Base-by-base conservation (phyloP, 2,888 invertebrate species). In the Lasioglossum morio region DNA sequence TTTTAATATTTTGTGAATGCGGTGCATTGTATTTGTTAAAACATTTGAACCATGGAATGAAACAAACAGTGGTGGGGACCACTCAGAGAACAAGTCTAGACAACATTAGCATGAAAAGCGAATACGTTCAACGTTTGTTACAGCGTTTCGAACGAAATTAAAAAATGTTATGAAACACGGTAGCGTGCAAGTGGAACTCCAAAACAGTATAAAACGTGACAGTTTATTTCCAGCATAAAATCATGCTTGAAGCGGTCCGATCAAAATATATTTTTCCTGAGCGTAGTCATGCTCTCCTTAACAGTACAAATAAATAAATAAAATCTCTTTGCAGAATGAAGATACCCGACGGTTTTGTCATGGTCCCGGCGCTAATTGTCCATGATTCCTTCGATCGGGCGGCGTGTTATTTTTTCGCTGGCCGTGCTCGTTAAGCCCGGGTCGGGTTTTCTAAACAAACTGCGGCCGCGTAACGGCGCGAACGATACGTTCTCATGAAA, bases 401-500 rank as follows among this genome's bases (percentile, higher is more conserved):
- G 63, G 19, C 63, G 30, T 7, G 63, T 63, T 63, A 30, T 63
- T 30, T 63, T 63, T 63, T 19, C 30, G 63, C 63, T 19, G 63
- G 30, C 30, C 19, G 63, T 69, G 34, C 69, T 69, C 69, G 69
- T 37, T 37, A 69, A 69, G 37, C 34, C 19, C 23, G 30, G 34
- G 4, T 23, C 4, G 63, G 69, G 69, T 70, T 83, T 76, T n/a
- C 66, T 48, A 77, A 77, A 84, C 48, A 77, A 84, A 84, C 73
- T 34, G 53, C 69, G 34, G 34, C 23, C 69, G 34, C 23, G 69
- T 69, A 27, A 40, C 70, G 16, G 16, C n/a, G 40, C 19, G 14
- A 57, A 76, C 84, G 16, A 79, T 85, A 83, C 72, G 53, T 87
- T 73, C 43, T 46, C 48, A 57, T 43, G 83, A 80, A 79, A 82